These are phyloP conservation scores for Pemphigus obesinymphae DNA, from an alignment of 1,140 invertebrate genomes.

Conservation along the genomic window DNA sequence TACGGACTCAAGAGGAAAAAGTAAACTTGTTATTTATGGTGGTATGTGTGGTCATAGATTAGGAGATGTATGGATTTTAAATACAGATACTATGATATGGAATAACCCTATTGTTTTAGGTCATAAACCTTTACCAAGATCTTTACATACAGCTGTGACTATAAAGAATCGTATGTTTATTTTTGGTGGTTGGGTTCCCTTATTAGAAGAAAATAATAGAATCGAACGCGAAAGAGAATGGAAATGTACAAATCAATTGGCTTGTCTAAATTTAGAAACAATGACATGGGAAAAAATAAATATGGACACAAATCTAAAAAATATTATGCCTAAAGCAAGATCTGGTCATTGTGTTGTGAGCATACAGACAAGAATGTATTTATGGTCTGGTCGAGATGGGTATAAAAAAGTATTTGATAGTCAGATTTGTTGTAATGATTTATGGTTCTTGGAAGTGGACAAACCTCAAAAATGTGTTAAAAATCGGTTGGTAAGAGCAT, in stretches of 20 bases:
- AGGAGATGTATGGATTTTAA: constrained; percentile 93
- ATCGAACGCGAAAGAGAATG: constrained; percentile 95
- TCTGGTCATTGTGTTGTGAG: constrained; percentile 96
- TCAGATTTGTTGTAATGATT: constrained; percentile 98
- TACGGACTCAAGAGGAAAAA: constrained; percentile 69
- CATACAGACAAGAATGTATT: constrained; percentile 89
- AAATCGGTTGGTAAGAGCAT: constrained; percentile 88
- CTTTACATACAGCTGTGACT: constrained; percentile 92
- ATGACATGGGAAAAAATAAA: constrained; percentile 92
- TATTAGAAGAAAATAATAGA: constrained; percentile 77
- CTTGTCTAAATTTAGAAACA: constrained; percentile 84
- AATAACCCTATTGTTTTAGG: constrained; percentile 81
- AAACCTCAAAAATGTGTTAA: constrained; percentile 81
- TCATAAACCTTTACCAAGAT: constrained; percentile 85
- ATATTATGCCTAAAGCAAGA: constrained; percentile 83
- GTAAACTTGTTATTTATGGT: constrained; percentile 91
- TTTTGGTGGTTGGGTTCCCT: constrained; percentile 97
- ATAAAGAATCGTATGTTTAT: constrained; percentile 95
- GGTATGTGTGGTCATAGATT: constrained; percentile 96
- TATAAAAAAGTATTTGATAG: constrained; percentile 99
- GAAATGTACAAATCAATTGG: constrained; percentile 97
- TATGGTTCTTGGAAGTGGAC: constrained; percentile 96
- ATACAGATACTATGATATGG: constrained; percentile 80
- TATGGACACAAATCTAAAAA: constrained; percentile 80
- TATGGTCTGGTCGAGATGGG: constrained; percentile 98